Conservation (phyloP, 2,888 invertebrate species). For the Ophion ventricosus region DNA sequence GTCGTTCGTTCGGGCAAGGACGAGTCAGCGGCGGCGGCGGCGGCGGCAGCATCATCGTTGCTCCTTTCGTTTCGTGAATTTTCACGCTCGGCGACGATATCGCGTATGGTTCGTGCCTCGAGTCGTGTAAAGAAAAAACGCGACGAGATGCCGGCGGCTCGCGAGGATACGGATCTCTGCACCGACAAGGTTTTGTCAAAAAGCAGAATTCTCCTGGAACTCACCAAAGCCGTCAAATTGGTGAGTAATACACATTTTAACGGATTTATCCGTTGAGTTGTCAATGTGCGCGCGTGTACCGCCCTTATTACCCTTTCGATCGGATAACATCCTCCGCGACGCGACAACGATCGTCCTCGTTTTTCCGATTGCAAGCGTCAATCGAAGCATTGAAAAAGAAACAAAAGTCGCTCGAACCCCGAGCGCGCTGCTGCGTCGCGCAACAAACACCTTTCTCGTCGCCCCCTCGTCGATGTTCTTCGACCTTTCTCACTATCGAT, state of each 20-base stretch:
- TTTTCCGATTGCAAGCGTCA: not conserved
- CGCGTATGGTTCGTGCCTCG: conserved; percentile 51
- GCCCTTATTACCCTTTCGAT: not conserved
- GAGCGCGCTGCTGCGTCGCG: not conserved
- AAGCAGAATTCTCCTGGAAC: conserved; percentile 80
- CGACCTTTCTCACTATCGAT: conserved; percentile 57
- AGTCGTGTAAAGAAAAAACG: conserved; percentile 74
- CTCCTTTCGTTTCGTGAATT: conserved; percentile 49
- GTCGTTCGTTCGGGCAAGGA: conserved; percentile 53
- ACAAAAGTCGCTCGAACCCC: not conserved
- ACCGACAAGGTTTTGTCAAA: conserved; percentile 82
- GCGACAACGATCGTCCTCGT: not conserved
- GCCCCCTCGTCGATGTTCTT: conserved; percentile 37
- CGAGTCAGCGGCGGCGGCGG: conserved; percentile 22
- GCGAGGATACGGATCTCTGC: conserved; percentile 80
- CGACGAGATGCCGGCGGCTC: conserved; percentile 78
- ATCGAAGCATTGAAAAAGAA: not conserved
- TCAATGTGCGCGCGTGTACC: conserved; percentile 39
- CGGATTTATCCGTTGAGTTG: conserved; percentile 44
- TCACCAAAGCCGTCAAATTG: conserved; percentile 83
- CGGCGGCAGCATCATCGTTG: not conserved
- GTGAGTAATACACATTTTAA: conserved; percentile 73
- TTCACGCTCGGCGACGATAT: conserved; percentile 49
- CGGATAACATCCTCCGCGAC: not conserved
- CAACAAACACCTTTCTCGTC: conserved; percentile 3